Percentiles rank a stretch among this genome's conserved stretches.
phyloP scores from a whole-genome alignment of 2,113 vertebrate species.

The Pelecanus crispus region DNA sequence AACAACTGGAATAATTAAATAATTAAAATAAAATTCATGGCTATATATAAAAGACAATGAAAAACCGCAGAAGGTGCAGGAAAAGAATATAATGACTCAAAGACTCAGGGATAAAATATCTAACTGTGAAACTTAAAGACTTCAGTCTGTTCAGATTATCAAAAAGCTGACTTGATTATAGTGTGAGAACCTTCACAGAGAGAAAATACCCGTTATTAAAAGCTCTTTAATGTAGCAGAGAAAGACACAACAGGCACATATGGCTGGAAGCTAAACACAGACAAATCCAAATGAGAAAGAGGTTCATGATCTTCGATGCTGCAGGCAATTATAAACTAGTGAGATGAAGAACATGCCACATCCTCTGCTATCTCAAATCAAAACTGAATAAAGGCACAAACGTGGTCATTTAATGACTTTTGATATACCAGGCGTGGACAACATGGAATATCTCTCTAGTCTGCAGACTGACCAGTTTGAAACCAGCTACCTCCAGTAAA shows the following conservation, averaged over 20 bases:
- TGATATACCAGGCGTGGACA: neutral
- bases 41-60: neutral
- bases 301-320: neutral
- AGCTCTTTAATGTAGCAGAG: slow-evolving; percentile 6
- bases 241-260: slow-evolving; percentile 15
- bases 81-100: neutral
- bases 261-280: slow-evolving; percentile 21
- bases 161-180: slow-evolving; percentile 34
- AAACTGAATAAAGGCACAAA: neutral
- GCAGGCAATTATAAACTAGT: neutral
- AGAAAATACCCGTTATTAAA: slow-evolving; percentile 45
- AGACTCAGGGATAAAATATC: neutral
- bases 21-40: neutral
- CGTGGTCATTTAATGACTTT: neutral
- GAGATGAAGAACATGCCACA: neutral
- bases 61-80: neutral
- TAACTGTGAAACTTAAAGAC: slow-evolving; percentile 29
- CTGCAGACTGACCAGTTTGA: neutral
- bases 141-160: slow-evolving; percentile 27
- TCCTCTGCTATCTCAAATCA: neutral
- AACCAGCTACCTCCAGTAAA: neutral
- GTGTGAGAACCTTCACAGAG: neutral
- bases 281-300: neutral
- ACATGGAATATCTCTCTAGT: rapidly evolving
- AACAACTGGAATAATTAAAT: neutral